Conservation (phyloP, 1,140 invertebrate genomes). For the Rhopalosiphum padi region DNA sequence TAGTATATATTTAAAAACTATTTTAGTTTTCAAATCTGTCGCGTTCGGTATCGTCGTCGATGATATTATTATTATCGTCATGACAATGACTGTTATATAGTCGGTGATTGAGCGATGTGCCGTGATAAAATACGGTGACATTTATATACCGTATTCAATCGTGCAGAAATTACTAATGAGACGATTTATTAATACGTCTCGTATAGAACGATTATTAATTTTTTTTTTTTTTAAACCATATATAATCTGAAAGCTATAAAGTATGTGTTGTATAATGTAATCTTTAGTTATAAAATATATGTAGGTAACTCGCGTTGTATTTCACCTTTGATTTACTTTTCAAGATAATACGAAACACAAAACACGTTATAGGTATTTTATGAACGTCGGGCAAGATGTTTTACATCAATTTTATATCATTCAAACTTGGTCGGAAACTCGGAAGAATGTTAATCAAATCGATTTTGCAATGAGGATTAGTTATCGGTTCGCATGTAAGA, state of each 20-base stretch:
- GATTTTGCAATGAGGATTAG: neutral
- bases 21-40: neutral
- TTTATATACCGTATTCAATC: slow-evolving; percentile 3
- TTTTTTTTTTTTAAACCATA: neutral
- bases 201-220: neutral
- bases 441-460: neutral
- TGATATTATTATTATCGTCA: neutral
- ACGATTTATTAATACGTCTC: slow-evolving; percentile 10
- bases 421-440: neutral
- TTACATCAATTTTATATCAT: neutral
- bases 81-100: neutral
- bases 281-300: neutral
- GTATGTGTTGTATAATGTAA: neutral
- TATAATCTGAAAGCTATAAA: neutral
- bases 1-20: neutral
- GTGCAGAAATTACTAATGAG: slow-evolving; percentile 9
- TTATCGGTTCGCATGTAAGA: neutral
- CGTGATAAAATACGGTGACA: neutral
- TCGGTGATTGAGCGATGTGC: neutral
- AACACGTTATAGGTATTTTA: slow-evolving; percentile 2
- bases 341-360: slow-evolving; percentile 1
- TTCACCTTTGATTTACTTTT: neutral
- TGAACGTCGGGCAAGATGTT: neutral
- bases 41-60: neutral
- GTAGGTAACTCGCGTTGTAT: neutral